Base-by-base conservation (phyloP, 2,113 vertebrate genomes). In the Todiramphus saurophagus region DNA sequence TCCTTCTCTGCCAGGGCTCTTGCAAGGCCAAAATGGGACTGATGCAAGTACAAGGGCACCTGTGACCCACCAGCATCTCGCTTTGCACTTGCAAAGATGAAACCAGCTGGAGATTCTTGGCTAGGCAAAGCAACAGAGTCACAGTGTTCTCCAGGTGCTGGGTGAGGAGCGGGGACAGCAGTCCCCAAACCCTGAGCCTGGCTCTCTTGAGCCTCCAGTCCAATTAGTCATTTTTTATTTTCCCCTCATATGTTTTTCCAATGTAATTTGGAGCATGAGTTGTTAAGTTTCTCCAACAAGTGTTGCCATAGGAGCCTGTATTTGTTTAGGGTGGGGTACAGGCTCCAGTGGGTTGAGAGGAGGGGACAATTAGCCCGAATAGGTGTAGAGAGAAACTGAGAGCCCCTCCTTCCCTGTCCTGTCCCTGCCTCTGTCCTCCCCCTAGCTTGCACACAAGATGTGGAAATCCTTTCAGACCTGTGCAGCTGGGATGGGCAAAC, bases 291-390 rank as follows among this genome's bases (percentile, higher is more conserved):
- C 95, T 94, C 96, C 96, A 97, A 78, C 93, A 62, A 93, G 83
- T 50, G 97, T 98, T 98, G 95, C 97, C 87, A 97, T 97, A 94
- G 97, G 86, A 97, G 87, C 96, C 97, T 97, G 62, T 98, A 89
- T 98, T 98, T 98, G 97, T 98, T 98, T 97, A 96, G 96, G 97
- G 97, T 96, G 97, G 97, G 96, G 96, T 94, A 84, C 1, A 1
- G 73, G 69, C 58, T 95, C 35, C 3, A 15, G 93, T n/a, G 56
- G 81, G 58, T 95, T 90, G 89, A 95, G 88, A 91, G 92, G 84
- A 94, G 89, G 95, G 94, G 97, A 79, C 94, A 97, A 90, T 97
- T 96, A 97, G 89, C 83, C 94, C 94, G 95, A 94, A 95, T 96
- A 97, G 90, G 96, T 98, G 94, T 83, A 97, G 70, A 73, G 55